Percentiles rank a stretch among this genome's conserved stretches.
Evolutionary conservation across 2,888 invertebrate species (phyloP).

Genomic region (Nomada fucata): DNA sequence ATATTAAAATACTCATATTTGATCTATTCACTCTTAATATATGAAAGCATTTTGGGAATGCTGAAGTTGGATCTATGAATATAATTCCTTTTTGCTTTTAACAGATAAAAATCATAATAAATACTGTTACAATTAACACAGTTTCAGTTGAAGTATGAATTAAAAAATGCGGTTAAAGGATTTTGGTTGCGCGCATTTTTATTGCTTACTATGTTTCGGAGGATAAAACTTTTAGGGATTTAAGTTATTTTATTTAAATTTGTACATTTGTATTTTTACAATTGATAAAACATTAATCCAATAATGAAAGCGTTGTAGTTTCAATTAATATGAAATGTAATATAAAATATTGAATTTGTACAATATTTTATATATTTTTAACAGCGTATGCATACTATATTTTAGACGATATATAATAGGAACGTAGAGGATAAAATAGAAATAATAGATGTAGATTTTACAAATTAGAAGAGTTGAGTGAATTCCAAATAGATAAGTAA

Average conservation of each 20-base stretch:
- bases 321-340: slow-evolving; percentile 3
- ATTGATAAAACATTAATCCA: slow-evolving; percentile 21
- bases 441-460: slow-evolving; percentile 2
- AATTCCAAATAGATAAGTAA: slow-evolving; percentile 3
- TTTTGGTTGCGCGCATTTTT: slow-evolving; percentile 5
- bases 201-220: slow-evolving; percentile 11
- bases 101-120: slow-evolving; percentile 4
- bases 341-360: slow-evolving; percentile 47
- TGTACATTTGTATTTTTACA: slow-evolving; percentile 17
- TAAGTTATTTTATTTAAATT: slow-evolving; percentile 14
- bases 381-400: slow-evolving; percentile 26
- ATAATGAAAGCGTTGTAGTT: slow-evolving; percentile 26
- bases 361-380: slow-evolving; percentile 54
- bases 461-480: neutral
- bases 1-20: slow-evolving; percentile 37
- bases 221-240: neutral
- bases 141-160: slow-evolving; percentile 12
- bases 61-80: slow-evolving; percentile 41
- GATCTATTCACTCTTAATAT: slow-evolving; percentile 28
- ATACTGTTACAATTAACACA: slow-evolving; percentile 4
- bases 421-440: slow-evolving; percentile 1
- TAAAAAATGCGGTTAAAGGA: slow-evolving; percentile 1
- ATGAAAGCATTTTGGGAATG: slow-evolving; percentile 26
- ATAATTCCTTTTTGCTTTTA: slow-evolving; percentile 18
- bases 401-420: slow-evolving; percentile 21